Evolutionary conservation across 2,113 vertebrate genomes (phyloP), one percentile per base, ranked within the genome.

Genomic region (Solenodon paradoxus): DNA sequence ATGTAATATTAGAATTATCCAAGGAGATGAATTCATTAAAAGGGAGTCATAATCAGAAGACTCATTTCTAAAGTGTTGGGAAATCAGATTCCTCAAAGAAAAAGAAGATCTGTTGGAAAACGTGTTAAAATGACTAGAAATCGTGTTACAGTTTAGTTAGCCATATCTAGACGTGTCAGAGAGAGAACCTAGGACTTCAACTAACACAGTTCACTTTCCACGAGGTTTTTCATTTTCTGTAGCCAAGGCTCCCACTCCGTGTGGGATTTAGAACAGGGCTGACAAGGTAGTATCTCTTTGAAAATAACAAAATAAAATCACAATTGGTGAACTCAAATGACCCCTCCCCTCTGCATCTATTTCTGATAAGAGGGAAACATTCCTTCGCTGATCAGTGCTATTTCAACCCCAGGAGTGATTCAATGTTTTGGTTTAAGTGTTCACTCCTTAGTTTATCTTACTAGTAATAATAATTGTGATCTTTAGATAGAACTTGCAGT

Each of bases 401-500:
- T 26, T 61, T 40, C 49, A 32, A 20, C 19, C 9, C 1, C 32
- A 35, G 42, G 19, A 49, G 19, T 64, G 17, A 17, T 8, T n/a
- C 11, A 13, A 17, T 7, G 9, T 28, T 64, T 55, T 13, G 12
- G 57, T 26, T 77, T 57, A 17, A 19, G 22, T 30, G 42, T n/a
- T 38, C 15, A 42, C 55, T 9, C 11, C n/a, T 3, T 3, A 13
- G 40, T 47, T 87, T 49, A 9, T 42, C 45, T 53, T 12, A 2
- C 26, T 47, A 15, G 10, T 32, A 45, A 16, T 49, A 35, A 49
- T 12, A 28, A 6, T n/a, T 45, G 19, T 30, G 57, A 11, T 12
- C 5, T 47, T 51, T 10, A 9, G 24, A 38, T 8, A 9, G 0
- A 2, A 5, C 4, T 10, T 15, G 24, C 1, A 12, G 19, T 3